Evolutionary conservation across 2,797 vertebrate genomes (phyloP).

Genomic region (Stomatorhinus walkeri): DNA sequence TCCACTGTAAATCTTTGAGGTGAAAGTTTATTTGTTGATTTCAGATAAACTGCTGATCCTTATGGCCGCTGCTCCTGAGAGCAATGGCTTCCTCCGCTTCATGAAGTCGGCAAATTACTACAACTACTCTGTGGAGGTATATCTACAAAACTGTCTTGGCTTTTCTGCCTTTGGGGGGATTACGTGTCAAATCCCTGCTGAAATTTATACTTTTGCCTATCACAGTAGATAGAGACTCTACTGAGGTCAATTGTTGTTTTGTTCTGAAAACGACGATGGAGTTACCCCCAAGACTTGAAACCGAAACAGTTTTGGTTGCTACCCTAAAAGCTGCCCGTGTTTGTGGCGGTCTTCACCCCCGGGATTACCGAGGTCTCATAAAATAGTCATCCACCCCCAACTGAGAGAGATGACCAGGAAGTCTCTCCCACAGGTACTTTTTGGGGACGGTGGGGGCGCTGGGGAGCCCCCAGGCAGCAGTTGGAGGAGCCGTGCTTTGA

Average conservation of each 20-base stretch:
- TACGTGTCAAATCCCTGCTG: background rate
- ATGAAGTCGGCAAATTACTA: constrained; percentile 66
- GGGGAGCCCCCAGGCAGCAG: constrained; percentile 63
- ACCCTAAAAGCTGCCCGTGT: background rate
- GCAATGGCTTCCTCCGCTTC: constrained; percentile 66
- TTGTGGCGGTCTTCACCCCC: background rate
- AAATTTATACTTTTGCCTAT: background rate
- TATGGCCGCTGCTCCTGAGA: constrained; percentile 67
- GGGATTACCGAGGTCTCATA: background rate
- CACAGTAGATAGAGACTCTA: background rate
- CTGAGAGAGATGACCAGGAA: background rate
- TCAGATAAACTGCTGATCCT: constrained; percentile 67
- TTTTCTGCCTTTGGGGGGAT: background rate
- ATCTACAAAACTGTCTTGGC: background rate
- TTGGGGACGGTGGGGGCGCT: constrained; percentile 56
- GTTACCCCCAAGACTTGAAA: background rate
- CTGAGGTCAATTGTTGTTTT: background rate
- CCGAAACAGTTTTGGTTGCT: background rate
- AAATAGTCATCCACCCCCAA: background rate
- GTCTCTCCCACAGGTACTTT: constrained; percentile 52
- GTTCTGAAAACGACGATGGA: background rate
- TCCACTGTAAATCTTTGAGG: background rate
- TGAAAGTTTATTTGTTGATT: constrained; percentile 1
- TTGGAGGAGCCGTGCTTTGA: constrained; percentile 65
- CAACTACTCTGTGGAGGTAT: constrained; percentile 72